Evolutionary conservation across 2,888 invertebrate species (phyloP).

Genomic region (Polia nebulosa): DNA sequence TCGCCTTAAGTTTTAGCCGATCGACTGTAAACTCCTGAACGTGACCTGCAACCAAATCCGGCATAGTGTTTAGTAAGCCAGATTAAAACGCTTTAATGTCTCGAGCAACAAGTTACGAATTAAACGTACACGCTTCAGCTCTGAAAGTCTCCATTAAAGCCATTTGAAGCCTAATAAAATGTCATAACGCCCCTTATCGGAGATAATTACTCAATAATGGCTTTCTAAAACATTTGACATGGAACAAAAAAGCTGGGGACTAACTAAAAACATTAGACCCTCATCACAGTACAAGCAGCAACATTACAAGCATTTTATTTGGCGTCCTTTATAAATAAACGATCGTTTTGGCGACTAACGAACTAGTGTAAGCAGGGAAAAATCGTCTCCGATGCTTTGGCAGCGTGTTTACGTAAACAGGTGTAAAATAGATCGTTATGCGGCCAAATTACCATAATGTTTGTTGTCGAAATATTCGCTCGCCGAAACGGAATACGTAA

Average conservation of each 20-base stretch:
- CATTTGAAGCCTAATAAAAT: conserved; percentile 54
- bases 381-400: conserved; percentile 83
- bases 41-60: conserved; percentile 52
- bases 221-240: conserved; percentile 65
- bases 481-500: conserved; percentile 86
- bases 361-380: conserved; percentile 74
- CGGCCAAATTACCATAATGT: conserved; percentile 88
- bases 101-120: conserved; percentile 61
- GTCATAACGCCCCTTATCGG: conserved; percentile 47
- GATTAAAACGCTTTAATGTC: conserved; percentile 46
- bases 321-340: conserved; percentile 66
- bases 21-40: conserved; percentile 51
- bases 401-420: conserved; percentile 88
- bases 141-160: conserved; percentile 42
- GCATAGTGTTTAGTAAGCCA: conserved; percentile 45
- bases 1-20: conserved; percentile 47
- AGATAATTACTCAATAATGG: conserved; percentile 66
- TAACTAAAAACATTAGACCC: conserved; percentile 69
- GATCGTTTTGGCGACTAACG: conserved; percentile 68
- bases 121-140: conserved; percentile 34
- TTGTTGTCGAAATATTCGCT: conserved; percentile 89
- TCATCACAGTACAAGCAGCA: conserved; percentile 65
- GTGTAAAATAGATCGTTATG: conserved; percentile 88
- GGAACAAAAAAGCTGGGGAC: conserved; percentile 59
- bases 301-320: conserved; percentile 65